A percentile compares a stretch with the other conserved stretches of the same genome.
These are phyloP conservation scores for Darevskia nairensis DNA, from an alignment of 2,797 vertebrate genomes.

Conservation along the genomic window DNA sequence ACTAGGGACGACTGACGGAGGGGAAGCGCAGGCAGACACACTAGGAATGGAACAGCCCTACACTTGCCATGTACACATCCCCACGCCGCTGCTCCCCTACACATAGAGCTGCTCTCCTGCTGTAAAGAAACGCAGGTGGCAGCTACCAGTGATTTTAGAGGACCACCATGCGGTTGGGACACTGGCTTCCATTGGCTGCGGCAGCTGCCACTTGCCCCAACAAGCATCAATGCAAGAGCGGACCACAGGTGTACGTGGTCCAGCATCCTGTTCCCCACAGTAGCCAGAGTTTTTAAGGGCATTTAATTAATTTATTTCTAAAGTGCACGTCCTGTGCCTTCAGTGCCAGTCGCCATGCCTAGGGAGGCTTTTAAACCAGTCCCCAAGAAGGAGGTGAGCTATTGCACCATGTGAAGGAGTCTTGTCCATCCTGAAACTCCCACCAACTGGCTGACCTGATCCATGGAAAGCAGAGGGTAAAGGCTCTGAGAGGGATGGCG, in stretches of 20 bases:
- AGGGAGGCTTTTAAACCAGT: neutral
- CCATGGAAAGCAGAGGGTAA: neutral
- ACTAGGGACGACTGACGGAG: no score
- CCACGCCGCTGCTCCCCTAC: no score
- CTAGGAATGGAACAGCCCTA: neutral
- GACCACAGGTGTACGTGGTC: neutral
- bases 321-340: neutral
- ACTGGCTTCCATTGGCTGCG: neutral
- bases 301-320: neutral
- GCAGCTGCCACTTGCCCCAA: neutral
- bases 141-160: no score
- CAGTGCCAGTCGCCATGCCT: no score
- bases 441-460: neutral
- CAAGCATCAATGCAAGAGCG: no score
- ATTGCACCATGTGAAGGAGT: neutral
- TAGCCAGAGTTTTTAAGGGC: neutral
- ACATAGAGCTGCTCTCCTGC: neutral
- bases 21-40: neutral
- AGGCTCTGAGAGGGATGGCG: neutral
- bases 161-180: no score
- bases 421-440: neutral
- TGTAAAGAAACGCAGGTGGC: neutral
- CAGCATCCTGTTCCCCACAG: no score
- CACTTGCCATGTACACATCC: no score
- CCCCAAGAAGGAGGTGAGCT: no score